phyloP scores from a whole-genome alignment of 2,113 vertebrate genomes.

The Echinops telfairi region DNA sequence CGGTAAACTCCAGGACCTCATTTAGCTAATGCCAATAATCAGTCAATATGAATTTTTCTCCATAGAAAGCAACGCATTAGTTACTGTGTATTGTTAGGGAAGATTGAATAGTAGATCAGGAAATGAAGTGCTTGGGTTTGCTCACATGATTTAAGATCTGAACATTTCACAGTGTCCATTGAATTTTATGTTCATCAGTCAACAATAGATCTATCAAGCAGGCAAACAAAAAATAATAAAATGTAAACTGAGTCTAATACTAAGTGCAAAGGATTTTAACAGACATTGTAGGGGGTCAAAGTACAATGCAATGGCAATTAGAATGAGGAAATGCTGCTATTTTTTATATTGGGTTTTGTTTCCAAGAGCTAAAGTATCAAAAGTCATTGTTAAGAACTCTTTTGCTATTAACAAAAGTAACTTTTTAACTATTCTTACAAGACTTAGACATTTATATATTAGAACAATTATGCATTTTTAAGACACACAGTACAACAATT shows the following conservation, averaged over 20 bases:
- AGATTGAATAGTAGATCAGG: too few species aligned
- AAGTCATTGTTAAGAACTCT: too few species aligned
- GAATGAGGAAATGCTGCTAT: background rate
- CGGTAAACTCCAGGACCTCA: background rate
- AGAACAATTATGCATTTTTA: constrained; percentile 6
- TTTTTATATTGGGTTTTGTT: background rate
- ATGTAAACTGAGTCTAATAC: background rate
- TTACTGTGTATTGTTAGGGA: background rate
- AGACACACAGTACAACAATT: background rate
- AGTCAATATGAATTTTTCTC: background rate
- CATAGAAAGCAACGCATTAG: background rate
- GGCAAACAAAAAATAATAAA: background rate
- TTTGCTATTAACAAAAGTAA: background rate
- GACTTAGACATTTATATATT: background rate
- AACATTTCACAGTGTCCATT: background rate
- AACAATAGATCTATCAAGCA: background rate
- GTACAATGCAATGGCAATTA: background rate
- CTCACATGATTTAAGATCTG: background rate
- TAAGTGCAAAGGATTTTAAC: background rate
- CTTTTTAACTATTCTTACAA: background rate
- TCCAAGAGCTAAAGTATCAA: background rate
- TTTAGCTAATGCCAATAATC: background rate
- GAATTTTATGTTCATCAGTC: background rate
- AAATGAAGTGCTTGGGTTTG: background rate
- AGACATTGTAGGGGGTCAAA: background rate